Conservation (phyloP, 2,113 vertebrate genomes). For the Sceloporus undulatus region DNA sequence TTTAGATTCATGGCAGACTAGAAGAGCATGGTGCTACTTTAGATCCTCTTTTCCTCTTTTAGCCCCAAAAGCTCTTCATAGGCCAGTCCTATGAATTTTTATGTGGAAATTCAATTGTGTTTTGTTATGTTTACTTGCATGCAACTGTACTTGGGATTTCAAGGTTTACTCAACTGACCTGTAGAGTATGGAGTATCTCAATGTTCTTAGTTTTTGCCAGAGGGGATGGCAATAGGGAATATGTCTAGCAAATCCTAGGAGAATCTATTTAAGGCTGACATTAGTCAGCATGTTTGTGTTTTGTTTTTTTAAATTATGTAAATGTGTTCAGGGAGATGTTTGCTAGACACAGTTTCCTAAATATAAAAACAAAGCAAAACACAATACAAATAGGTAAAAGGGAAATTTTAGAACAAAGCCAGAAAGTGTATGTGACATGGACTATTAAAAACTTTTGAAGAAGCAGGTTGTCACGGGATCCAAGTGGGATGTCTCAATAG, state of each 20-base stretch:
- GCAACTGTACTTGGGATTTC: neutral
- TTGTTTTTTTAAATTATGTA: conserved; percentile 75
- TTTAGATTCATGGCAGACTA: neutral
- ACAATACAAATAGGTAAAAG: conserved; percentile 35
- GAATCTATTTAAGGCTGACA: conserved; percentile 73
- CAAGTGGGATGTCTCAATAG: neutral
- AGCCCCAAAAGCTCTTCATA: neutral
- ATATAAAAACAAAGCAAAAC: conserved; percentile 5
- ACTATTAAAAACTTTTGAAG: conserved; percentile 32
- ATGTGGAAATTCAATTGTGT: neutral
- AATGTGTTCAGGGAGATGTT: conserved; percentile 63
- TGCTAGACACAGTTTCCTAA: conserved; percentile 49
- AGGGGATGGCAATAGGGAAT: conserved; percentile 61
- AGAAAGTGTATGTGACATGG: neutral
- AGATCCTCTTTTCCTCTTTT: neutral
- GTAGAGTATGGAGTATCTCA: conserved; percentile 5
- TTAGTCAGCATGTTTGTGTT: conserved; percentile 76
- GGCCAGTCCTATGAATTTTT: neutral
- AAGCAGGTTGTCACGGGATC: neutral
- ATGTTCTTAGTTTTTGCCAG: conserved; percentile 63
- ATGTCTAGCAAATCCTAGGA: conserved; percentile 68
- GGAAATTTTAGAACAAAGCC: neutral
- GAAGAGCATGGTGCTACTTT: neutral
- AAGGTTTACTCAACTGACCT: conserved; percentile 23
- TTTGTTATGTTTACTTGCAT: neutral